Evolutionary conservation across 1,140 invertebrate genomes (phyloP).

Genomic region (Danaus plexippus): DNA sequence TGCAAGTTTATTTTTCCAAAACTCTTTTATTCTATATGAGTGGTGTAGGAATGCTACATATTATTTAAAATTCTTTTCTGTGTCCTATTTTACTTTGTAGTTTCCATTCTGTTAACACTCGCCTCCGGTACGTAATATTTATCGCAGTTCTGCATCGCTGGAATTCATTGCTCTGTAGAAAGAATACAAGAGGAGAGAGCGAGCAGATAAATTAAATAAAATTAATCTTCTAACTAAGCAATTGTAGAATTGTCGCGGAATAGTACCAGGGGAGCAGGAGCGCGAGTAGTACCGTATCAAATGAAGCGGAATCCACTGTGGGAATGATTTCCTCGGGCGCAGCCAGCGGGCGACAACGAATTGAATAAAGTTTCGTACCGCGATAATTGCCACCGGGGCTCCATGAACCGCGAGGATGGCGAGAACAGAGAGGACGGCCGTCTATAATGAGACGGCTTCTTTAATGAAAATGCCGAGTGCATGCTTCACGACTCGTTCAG

Average conservation of each 20-base stretch:
- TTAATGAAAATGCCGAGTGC: constrained; percentile 63
- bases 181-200: no score
- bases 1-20: constrained; percentile 43
- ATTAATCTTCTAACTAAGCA: no score
- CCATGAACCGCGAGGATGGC: constrained; percentile 36
- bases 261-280: constrained; percentile 35
- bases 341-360: constrained; percentile 47
- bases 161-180: no score
- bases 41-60: constrained; percentile 40
- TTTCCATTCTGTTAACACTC: constrained; percentile 29
- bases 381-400: constrained; percentile 57
- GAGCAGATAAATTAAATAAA: no score
- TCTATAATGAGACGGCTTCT: constrained; percentile 67
- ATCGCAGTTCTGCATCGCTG: neutral
- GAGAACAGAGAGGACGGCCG: constrained; percentile 10
- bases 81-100: constrained; percentile 23
- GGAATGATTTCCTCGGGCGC: constrained; percentile 48
- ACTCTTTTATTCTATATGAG: constrained; percentile 41
- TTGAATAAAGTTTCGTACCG: constrained; percentile 61
- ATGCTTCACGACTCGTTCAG: constrained; percentile 29
- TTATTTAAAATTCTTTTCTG: constrained; percentile 38
- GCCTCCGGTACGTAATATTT: constrained; percentile 19
- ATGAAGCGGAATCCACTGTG: constrained; percentile 51
- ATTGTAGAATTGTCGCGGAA: constrained; percentile 5
- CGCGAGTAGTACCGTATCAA: constrained; percentile 29